These are phyloP conservation scores for Geotrupes spiniger DNA, from an alignment of 2,888 invertebrate species.

Conservation along the genomic window DNA sequence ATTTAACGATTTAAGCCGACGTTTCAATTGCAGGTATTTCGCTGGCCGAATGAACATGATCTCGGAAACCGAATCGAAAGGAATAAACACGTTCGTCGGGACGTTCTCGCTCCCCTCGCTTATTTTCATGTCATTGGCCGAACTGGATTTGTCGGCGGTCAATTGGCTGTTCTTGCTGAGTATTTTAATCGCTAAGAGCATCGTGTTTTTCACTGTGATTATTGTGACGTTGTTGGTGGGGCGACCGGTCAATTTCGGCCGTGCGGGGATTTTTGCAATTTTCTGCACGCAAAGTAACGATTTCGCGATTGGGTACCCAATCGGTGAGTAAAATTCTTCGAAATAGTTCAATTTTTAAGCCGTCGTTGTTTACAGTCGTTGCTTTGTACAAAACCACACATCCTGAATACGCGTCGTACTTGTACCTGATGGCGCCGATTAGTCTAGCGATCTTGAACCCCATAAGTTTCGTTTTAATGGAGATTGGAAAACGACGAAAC, in stretches of 20 bases:
- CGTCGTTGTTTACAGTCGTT: conserved; percentile 66
- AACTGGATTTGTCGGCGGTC: conserved; percentile 76
- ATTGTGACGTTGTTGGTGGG: conserved; percentile 73
- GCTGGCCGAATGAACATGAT: conserved; percentile 83
- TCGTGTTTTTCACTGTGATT: conserved; percentile 79
- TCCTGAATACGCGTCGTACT: conserved; percentile 85
- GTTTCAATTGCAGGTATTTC: conserved; percentile 61
- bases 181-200: conserved; percentile 79
- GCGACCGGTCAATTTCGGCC: conserved; percentile 77
- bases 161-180: conserved; percentile 91
- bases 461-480: conserved; percentile 84
- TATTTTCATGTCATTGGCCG: conserved; percentile 86
- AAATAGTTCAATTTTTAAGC: too few relatives aligned
- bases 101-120: conserved; percentile 90
- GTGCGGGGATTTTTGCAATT: conserved; percentile 89
- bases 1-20: conserved; percentile 6
- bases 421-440: conserved; percentile 93
- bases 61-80: conserved; percentile 80
- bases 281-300: conserved; percentile 97
- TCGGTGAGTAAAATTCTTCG: too few relatives aligned
- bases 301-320: conserved; percentile 94
- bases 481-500: conserved; percentile 61
- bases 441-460: conserved; percentile 91
- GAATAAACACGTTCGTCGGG: conserved; percentile 88
- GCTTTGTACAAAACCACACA: conserved; percentile 83